Evolutionary conservation across 2,888 invertebrate genomes (phyloP).

Genomic region (Omphaloscelis lunosa): DNA sequence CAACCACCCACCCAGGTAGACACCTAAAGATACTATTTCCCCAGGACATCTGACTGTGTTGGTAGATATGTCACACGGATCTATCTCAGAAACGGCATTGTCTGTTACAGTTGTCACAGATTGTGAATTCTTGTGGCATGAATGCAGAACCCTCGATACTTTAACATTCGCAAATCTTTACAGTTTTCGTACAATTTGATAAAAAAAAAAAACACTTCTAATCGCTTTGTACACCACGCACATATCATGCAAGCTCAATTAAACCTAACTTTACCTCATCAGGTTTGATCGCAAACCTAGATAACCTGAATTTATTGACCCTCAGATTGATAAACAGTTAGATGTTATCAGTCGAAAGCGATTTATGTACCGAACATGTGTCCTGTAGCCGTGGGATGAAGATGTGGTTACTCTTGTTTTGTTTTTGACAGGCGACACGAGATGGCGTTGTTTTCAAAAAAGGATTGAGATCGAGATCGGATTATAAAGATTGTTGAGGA

Average conservation of each 20-base stretch:
- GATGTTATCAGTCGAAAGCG: conserved; percentile 63
- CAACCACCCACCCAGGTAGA: too few relatives aligned
- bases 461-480: conserved; percentile 38
- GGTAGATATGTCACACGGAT: too few relatives aligned
- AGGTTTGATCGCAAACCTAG: conserved; percentile 60
- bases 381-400: conserved; percentile 64
- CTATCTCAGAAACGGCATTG: neutral
- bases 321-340: conserved; percentile 63
- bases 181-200: neutral
- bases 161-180: neutral
- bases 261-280: conserved; percentile 51
- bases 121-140: neutral
- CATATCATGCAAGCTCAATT: conserved; percentile 48
- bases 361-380: conserved; percentile 63
- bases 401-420: conserved; percentile 58
- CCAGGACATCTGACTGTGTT: neutral
- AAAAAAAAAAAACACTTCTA: neutral
- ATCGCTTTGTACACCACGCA: neutral
- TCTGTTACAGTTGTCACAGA: neutral
- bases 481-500: conserved; percentile 29
- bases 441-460: conserved; percentile 63
- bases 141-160: neutral
- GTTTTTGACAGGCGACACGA: conserved; percentile 50
- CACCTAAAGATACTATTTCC: neutral
- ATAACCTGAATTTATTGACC: conserved; percentile 63